Percentiles rank a stretch among this genome's conserved stretches.
Evolutionary conservation across 2,888 invertebrate species (phyloP).

Genomic region (Thelaira solivaga): DNA sequence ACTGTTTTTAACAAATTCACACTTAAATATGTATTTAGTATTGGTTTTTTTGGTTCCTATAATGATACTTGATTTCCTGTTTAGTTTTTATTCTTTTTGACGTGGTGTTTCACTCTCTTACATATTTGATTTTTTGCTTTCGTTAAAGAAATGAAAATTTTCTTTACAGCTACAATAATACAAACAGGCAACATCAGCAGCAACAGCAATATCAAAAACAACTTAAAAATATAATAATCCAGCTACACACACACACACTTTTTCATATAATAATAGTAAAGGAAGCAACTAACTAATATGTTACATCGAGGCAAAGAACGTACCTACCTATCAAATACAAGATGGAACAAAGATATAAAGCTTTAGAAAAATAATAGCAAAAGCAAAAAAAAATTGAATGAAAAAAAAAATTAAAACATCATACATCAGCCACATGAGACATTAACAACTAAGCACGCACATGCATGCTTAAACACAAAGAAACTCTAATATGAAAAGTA

Average conservation of each 20-base stretch:
- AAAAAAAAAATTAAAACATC: constrained; percentile 48
- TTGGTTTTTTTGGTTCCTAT: constrained; percentile 17
- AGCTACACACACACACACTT: constrained; percentile 20
- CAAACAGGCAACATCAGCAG: constrained; percentile 48
- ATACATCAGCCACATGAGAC: constrained; percentile 57
- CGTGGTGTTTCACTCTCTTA: constrained; percentile 11
- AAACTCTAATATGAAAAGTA: constrained; percentile 14
- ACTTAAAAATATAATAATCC: constrained; percentile 51
- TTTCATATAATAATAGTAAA: too few species aligned
- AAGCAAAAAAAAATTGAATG: constrained; percentile 4
- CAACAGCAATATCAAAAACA: constrained; percentile 47
- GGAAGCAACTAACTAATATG: constrained; percentile 26
- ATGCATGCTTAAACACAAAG: constrained; percentile 56
- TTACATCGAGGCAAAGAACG: constrained; percentile 30
- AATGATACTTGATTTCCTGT: constrained; percentile 56
- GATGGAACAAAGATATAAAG: not conserved
- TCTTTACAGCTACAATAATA: constrained; percentile 26
- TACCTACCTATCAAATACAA: not conserved
- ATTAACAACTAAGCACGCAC: constrained; percentile 56
- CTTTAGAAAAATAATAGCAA: not conserved
- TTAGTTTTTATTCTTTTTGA: constrained; percentile 27
- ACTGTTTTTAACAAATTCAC: constrained; percentile 15
- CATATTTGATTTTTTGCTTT: too few species aligned
- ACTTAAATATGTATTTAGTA: constrained; percentile 10
- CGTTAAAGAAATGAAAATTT: constrained; percentile 27